Percentiles rank a stretch among this genome's conserved stretches.
Conservation (phyloP, 2,113 vertebrate species). For the Platysteira castanea region DNA sequence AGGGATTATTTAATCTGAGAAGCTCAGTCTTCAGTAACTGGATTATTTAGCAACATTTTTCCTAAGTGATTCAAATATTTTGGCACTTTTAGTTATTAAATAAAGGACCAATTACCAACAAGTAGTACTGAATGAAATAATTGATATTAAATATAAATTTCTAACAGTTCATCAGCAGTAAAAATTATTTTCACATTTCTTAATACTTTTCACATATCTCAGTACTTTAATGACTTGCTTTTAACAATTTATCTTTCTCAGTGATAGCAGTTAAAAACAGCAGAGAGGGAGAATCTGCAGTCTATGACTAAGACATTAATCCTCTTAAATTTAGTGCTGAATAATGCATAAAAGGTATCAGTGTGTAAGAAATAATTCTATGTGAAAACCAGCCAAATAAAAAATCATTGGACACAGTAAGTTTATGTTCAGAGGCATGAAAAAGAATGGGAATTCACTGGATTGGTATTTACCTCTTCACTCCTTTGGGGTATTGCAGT, state of each 20-base stretch:
- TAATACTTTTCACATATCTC: background rate
- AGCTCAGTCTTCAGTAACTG: background rate
- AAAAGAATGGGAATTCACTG: background rate
- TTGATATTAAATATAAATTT: background rate
- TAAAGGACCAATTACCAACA: background rate
- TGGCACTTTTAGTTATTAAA: background rate
- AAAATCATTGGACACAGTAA: background rate
- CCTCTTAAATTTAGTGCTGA: constrained; percentile 26
- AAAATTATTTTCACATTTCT: background rate
- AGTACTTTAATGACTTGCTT: background rate
- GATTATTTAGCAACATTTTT: background rate
- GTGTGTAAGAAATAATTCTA: background rate
- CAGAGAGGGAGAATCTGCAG: background rate
- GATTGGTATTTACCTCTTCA: background rate
- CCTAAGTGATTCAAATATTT: background rate
- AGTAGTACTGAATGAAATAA: background rate
- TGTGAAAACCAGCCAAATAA: background rate
- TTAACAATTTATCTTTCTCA: background rate
- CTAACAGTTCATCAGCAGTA: background rate
- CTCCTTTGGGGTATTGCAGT: background rate
- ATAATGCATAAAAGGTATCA: background rate
- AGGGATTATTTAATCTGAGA: background rate
- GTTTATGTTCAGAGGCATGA: background rate
- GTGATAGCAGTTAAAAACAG: background rate
- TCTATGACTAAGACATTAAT: background rate